Percentiles rank a stretch among this genome's conserved stretches.
These are phyloP conservation scores for Esox niger DNA, from an alignment of 2,113 vertebrate species.

Conservation along the genomic window DNA sequence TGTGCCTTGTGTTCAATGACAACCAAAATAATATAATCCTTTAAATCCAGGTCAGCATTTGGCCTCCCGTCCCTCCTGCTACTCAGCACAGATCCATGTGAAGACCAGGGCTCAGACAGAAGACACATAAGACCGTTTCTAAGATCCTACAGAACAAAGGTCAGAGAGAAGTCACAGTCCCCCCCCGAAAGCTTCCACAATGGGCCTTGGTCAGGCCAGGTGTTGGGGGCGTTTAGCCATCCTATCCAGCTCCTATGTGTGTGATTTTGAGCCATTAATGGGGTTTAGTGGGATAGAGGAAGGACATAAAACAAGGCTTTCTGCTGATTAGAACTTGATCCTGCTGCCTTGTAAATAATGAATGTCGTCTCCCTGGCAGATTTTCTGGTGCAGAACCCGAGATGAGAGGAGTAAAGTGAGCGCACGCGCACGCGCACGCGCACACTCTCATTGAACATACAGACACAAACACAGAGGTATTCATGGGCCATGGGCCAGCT, in stretches of 20 bases:
- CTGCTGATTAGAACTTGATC: slow-evolving; percentile 76
- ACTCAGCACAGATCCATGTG: no score
- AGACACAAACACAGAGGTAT: slow-evolving; percentile 19
- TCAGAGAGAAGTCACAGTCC: slow-evolving; percentile 14
- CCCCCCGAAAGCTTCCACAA: slow-evolving; percentile 3
- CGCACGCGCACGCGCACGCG: slow-evolving; percentile 24
- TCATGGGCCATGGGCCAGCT: slow-evolving; percentile 51
- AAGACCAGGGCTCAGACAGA: background rate
- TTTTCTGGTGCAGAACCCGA: slow-evolving; percentile 81
- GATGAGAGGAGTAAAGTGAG: slow-evolving; percentile 74
- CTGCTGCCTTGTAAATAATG: slow-evolving; percentile 83
- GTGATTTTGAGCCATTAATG: slow-evolving; percentile 32
- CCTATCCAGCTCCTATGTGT: slow-evolving; percentile 8
- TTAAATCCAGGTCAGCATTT: no score
- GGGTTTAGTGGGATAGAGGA: slow-evolving; percentile 23
- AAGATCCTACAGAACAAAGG: background rate
- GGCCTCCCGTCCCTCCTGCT: no score
- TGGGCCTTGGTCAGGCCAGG: background rate
- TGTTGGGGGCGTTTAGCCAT: slow-evolving; percentile 18
- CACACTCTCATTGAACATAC: slow-evolving; percentile 19
- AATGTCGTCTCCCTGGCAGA: slow-evolving; percentile 66
- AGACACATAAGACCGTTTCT: background rate
- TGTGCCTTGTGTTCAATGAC: no score
- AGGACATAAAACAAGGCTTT: slow-evolving; percentile 62
- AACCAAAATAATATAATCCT: no score